Conservation (phyloP, 1,140 invertebrate species). For the Tetramorium alpestre region DNA sequence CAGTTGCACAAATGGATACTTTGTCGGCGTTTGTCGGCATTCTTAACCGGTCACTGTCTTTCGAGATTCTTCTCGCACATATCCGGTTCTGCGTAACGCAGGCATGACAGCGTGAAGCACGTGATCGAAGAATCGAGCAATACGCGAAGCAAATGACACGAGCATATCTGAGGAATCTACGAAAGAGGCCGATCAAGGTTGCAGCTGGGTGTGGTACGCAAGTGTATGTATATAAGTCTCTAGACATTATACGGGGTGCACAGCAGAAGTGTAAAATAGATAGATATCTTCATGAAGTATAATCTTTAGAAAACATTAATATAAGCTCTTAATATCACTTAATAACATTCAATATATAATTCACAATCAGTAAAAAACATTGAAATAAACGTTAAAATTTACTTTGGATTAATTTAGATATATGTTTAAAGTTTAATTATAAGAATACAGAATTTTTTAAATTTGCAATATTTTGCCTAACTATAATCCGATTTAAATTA, state of each 20-base stretch:
- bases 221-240: background rate
- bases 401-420: background rate
- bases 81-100: slow-evolving; percentile 22
- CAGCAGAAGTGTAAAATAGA: background rate
- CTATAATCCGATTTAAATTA: background rate
- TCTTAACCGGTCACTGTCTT: background rate
- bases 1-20: background rate
- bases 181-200: slow-evolving; percentile 77
- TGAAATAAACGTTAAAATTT: background rate
- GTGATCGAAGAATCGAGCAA: slow-evolving; percentile 43
- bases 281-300: background rate
- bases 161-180: slow-evolving; percentile 74
- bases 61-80: background rate
- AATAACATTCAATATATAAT: background rate
- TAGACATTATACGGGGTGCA: background rate
- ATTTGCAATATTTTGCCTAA: too few relatives aligned
- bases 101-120: slow-evolving; percentile 19
- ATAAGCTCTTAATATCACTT: background rate
- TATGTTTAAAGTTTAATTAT: background rate
- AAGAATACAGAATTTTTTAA: too few relatives aligned
- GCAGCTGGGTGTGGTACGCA: slow-evolving; percentile 66
- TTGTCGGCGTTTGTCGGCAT: background rate
- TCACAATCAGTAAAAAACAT: background rate
- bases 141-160: slow-evolving; percentile 61
- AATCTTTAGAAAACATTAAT: background rate